Conservation (phyloP, 2,888 invertebrate species). For the Linhomoeus sp. region DNA sequence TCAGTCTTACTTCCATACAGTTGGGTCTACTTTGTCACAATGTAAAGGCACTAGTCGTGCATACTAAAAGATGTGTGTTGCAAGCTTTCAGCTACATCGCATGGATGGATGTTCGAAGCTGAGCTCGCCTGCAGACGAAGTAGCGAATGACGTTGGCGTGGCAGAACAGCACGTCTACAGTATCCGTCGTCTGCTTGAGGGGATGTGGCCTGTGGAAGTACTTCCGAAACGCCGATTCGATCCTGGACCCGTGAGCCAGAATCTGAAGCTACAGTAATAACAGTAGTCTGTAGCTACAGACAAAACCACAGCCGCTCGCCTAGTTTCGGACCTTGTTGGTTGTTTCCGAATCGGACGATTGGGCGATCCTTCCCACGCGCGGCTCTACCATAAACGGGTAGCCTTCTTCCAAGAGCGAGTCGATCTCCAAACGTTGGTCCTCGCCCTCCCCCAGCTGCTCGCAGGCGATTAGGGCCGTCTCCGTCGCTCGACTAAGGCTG, state of each 20-base stretch:
- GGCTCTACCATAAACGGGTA: constrained; percentile 87
- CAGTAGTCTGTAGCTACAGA: constrained; percentile 35
- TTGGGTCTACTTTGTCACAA: no score
- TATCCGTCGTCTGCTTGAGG: constrained; percentile 50
- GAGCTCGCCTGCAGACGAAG: constrained; percentile 60
- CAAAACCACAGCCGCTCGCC: not conserved
- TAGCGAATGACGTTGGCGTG: constrained; percentile 95
- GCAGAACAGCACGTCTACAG: constrained; percentile 74
- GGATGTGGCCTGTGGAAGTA: constrained; percentile 74
- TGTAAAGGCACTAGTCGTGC: no score
- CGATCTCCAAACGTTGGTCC: constrained; percentile 16
- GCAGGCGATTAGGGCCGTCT: not conserved
- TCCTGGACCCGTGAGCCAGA: constrained; percentile 71
- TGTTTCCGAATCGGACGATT: no score
- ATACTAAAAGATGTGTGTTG: no score
- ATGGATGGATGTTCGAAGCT: no score
- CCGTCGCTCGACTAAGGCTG: constrained; percentile 53
- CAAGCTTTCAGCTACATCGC: no score
- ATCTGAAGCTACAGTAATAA: constrained; percentile 55
- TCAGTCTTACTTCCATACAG: no score
- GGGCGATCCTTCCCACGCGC: no score
- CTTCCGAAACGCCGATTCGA: constrained; percentile 81
- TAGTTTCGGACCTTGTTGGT: no score
- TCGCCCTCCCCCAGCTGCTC: not conserved
- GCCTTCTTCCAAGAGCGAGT: constrained; percentile 67